Percentiles rank a stretch among this genome's conserved stretches.
phyloP scores from a whole-genome alignment of 2,797 vertebrate species.

The Neomorphus geoffroyi region DNA sequence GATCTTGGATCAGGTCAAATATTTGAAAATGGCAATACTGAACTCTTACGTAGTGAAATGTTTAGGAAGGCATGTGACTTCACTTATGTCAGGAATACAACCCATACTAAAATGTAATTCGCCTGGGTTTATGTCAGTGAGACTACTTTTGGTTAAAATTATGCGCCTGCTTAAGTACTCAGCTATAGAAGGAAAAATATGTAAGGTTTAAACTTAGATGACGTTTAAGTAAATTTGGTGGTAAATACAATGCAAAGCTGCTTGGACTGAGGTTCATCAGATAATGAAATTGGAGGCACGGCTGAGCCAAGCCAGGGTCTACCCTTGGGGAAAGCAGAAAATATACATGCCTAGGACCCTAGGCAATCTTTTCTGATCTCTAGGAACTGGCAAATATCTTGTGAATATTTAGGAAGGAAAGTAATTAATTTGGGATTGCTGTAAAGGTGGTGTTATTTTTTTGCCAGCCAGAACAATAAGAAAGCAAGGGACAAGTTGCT shows the following conservation, averaged over 20 bases:
- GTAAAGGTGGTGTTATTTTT: background rate
- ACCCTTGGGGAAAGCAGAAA: background rate
- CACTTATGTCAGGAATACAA: background rate
- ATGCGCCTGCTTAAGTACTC: background rate
- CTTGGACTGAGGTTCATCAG: background rate
- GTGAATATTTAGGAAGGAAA: background rate
- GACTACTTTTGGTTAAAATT: background rate
- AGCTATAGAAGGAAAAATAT: background rate
- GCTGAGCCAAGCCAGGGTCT: background rate
- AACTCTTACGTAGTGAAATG: background rate
- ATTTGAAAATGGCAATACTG: background rate
- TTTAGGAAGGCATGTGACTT: background rate
- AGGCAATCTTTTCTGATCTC: background rate
- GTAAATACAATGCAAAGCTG: too few relatives aligned
- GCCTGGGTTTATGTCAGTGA: background rate
- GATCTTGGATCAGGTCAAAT: background rate
- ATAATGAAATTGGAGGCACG: background rate
- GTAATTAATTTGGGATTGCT: background rate
- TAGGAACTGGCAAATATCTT: background rate
- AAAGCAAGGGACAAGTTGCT: background rate
- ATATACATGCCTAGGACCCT: background rate
- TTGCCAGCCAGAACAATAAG: background rate
- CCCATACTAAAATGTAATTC: background rate
- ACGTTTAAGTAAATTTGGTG: background rate
- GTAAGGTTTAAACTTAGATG: background rate